phyloP scores from a whole-genome alignment of 2,797 vertebrate species.

The Novumbra hubbsi region DNA sequence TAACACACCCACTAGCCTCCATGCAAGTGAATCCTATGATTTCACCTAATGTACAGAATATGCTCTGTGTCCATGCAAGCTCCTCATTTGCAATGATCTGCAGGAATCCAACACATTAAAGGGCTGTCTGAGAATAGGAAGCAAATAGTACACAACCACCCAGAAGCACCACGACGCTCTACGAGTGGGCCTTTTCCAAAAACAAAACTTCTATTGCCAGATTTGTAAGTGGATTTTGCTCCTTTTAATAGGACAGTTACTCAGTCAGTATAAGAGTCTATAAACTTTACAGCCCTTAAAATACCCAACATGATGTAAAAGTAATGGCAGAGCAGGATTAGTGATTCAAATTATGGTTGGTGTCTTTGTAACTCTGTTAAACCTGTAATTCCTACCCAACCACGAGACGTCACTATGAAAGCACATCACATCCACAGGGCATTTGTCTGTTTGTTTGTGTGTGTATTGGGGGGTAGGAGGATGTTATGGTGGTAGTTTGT shows the following conservation, averaged over 20 bases:
- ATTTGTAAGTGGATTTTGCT: conserved; percentile 34
- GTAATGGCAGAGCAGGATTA: conserved; percentile 39
- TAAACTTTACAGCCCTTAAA: conserved; percentile 44
- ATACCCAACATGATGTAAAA: conserved; percentile 37
- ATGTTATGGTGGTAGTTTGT: not conserved
- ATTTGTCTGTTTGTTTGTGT: conserved; percentile 17
- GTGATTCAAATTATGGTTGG: conserved; percentile 22
- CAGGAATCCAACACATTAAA: not conserved
- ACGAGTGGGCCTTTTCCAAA: conserved; percentile 5
- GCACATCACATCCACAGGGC: not conserved
- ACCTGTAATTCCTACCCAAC: not conserved
- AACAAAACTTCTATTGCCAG: conserved; percentile 21
- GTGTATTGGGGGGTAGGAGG: conserved; percentile 4
- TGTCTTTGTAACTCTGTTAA: conserved; percentile 4
- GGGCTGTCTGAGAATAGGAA: not conserved
- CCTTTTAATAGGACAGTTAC: conserved; percentile 41
- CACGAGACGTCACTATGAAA: not conserved
- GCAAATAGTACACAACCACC: not conserved
- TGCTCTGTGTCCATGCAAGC: not conserved
- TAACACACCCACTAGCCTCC: not conserved
- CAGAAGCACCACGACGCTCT: not conserved
- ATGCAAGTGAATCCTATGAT: not conserved
- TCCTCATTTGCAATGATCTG: not conserved
- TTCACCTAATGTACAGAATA: not conserved
- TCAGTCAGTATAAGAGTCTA: conserved; percentile 36